Conservation (phyloP, 2,113 vertebrate genomes). For the Australoheros scitulus region DNA sequence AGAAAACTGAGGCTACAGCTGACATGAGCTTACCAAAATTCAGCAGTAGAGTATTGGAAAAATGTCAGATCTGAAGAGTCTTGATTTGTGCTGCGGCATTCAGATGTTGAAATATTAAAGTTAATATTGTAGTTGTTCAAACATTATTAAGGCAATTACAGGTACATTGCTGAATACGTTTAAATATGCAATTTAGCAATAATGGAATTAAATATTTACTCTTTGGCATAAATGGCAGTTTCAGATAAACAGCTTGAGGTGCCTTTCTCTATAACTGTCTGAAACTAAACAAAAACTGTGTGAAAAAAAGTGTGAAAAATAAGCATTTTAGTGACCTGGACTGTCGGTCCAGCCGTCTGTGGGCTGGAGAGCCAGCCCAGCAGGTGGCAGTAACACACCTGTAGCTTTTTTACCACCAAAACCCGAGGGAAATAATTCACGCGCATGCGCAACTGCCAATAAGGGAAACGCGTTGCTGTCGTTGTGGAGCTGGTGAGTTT, state of each 20-base stretch:
- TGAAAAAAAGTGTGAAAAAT: too few relatives aligned
- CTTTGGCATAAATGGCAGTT: too few relatives aligned
- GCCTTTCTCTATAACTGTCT: too few relatives aligned
- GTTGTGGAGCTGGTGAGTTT: conserved; percentile 55
- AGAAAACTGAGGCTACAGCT: not conserved
- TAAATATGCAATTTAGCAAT: too few relatives aligned
- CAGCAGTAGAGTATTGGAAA: not conserved
- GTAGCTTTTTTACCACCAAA: not conserved
- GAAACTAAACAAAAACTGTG: too few relatives aligned
- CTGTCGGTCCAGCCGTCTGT: not conserved
- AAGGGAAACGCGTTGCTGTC: conserved; percentile 44
- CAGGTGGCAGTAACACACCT: not conserved
- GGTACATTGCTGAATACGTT: too few relatives aligned
- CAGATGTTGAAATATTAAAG: not conserved
- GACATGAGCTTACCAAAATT: not conserved
- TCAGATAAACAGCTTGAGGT: too few relatives aligned
- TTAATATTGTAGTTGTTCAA: too few relatives aligned
- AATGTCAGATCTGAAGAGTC: not conserved
- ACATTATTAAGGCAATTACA: too few relatives aligned
- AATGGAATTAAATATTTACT: too few relatives aligned
- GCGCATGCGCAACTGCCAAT: conserved; percentile 39
- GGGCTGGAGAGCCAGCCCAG: conserved; percentile 1
- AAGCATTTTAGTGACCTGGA: too few relatives aligned
- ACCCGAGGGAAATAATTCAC: not conserved
- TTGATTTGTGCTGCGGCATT: not conserved